Evolutionary conservation across 2,113 vertebrate species (phyloP), one percentile per base, ranked within the genome.

Genomic region (Odontesthes bonariensis): DNA sequence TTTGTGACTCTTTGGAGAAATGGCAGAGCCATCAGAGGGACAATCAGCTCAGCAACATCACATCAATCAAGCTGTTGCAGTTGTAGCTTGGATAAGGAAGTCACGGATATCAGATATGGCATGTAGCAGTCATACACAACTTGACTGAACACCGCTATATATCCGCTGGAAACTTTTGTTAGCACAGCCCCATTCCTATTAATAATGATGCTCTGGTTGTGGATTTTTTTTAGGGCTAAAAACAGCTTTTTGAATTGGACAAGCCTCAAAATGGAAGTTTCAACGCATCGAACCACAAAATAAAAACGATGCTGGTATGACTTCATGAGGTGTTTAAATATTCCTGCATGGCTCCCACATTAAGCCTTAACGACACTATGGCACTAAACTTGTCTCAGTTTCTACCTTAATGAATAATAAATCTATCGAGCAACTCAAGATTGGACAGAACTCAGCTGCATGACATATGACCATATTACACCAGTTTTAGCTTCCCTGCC

Each of bases 1-100:
- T 44, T 59, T 14, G 7, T 53, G 49, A 16, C 66, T 56, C 23
- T 54, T 17, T 62, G 52, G 42, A 70, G 62, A 58, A 19, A 49
- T 49, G 46, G 17, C 17, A 7, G 46, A n/a, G 17, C 5, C 17
- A 19, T 49, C 14, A 49, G 6, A 64, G 12, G 55, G 60, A 54
- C 8, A 12, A 19, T 9, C 47, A 33, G 52, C 59, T n/a, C 31
- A 42, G 61, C 32, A 57, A 42, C 16, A 27, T 55, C 38, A 47
- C 2, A n/a, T 77, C 53, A 53, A 38, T 66, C 57, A 67, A 40
- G 57, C 20, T 16, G 40, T 16, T 31, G 12, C 44, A 23, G 38
- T 14, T 27, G 27, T 27, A 38, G 13, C 13, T 1, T 70, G 42
- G 33, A 4, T 13, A 47, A 44, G 49, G 22, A 60, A 55, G 47